Evolutionary conservation across 2,888 invertebrate genomes (phyloP), one percentile per base, ranked within the genome.

Genomic region (Frankliniella fusca): DNA sequence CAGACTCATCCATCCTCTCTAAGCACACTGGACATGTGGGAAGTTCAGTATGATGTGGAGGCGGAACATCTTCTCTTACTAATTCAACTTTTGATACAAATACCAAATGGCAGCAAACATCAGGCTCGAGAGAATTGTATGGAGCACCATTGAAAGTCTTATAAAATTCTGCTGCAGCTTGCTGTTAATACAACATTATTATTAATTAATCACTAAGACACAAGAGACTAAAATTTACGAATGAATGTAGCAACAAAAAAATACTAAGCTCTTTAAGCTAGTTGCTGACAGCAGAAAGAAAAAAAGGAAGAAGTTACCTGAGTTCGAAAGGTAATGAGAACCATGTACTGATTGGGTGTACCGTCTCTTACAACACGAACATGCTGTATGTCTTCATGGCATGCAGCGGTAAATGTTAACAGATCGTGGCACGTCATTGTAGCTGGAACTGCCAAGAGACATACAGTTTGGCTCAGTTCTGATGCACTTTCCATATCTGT

Each of bases 1-100:
- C 97, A 85, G 97, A 97, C 89, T 99, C 99, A 88, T 99, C 99
- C 98, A 97, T 96, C 83, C 98, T 92, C 89, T 99, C 99, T 82
- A 98, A 88, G 87, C 98, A 98, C 18, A 98, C 98, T 3, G 99
- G 97, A 88, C 99, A 99, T 8, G 95, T 97, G 20, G 99, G 99
- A 83, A 99, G 90, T 88, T 99, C 99, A 0, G 97, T 97, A 87
- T 97, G 95, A 0, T 94, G 94, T 10, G 93, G 89, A 0, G 94
- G 90, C 0, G 94, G 93, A n/a, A 87, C 84, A 23, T 94, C 91
- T 85, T 90, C 90, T 84, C 89, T 89, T 3, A 94, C 93, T 87
- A 95, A 94, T 89, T 98, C 98, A 0, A 98, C 94, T 82, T 93
- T 92, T 0, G 97, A 95, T 27, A 99, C 98, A 93, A 97, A 99